phyloP scores from a whole-genome alignment of 2,113 vertebrate species.

The Rattus rattus region DNA sequence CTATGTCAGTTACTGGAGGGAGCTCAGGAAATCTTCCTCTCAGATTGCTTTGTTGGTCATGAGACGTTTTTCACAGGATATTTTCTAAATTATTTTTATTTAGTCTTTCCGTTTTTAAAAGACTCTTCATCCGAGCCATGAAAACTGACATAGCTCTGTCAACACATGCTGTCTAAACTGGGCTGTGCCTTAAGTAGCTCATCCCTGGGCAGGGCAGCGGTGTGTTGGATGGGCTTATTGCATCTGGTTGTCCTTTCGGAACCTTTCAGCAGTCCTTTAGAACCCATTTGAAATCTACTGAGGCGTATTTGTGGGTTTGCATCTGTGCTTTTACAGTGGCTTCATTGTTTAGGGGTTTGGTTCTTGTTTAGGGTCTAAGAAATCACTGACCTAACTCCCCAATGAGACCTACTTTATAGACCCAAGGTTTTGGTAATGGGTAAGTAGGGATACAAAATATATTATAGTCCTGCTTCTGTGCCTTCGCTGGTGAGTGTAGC shows the following conservation, averaged over 20 bases:
- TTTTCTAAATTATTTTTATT: slow-evolving; percentile 49
- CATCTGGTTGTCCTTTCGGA: not conserved
- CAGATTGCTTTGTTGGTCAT: not conserved
- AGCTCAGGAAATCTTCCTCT: not conserved
- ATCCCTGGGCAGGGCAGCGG: not conserved
- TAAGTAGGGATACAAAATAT: not conserved
- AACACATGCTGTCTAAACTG: slow-evolving; percentile 46
- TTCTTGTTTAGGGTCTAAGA: not conserved
- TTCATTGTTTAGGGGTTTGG: not conserved
- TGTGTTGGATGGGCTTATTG: not conserved
- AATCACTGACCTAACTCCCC: not conserved
- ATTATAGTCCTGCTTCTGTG: not conserved
- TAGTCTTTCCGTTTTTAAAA: slow-evolving; percentile 60
- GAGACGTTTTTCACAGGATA: not conserved
- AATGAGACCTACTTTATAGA: not conserved
- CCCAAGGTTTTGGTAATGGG: not conserved
- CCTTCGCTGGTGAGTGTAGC: not conserved
- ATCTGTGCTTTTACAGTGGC: not conserved
- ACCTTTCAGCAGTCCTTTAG: not conserved
- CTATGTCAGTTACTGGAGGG: not conserved
- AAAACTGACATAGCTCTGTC: slow-evolving; percentile 45
- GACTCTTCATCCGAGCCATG: not conserved
- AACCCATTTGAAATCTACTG: not conserved
- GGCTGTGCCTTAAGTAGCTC: slow-evolving; percentile 30
- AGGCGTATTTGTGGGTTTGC: not conserved